Percentiles rank a stretch among this genome's conserved stretches.
Conservation (phyloP, 2,888 invertebrate species). For the Argyra leucocephala region DNA sequence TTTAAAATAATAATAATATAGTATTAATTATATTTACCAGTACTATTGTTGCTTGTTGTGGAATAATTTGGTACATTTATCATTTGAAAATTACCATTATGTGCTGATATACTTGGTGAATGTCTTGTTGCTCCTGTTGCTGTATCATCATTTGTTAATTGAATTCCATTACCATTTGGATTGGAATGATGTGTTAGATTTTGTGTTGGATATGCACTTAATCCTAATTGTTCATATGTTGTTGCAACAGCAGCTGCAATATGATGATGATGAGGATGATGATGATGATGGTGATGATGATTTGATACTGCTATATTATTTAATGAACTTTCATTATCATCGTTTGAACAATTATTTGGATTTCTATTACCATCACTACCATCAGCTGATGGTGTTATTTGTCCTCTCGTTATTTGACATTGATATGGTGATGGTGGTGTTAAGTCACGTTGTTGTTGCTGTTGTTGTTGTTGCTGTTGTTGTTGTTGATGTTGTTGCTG, state of each 20-base stretch:
- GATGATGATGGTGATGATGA: background rate
- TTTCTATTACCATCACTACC: background rate
- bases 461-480: constrained; percentile 25
- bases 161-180: constrained; percentile 5
- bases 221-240: constrained; percentile 48
- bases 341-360: background rate
- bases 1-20: background rate
- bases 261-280: constrained; percentile 20
- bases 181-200: constrained; percentile 24
- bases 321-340: constrained; percentile 7
- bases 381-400: constrained; percentile 15
- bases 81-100: constrained; percentile 29
- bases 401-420: constrained; percentile 36
- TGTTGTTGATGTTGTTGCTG: constrained; percentile 31
- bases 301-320: constrained; percentile 17
- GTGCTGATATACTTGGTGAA: constrained; percentile 55
- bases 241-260: constrained; percentile 31
- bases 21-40: constrained; percentile 7
- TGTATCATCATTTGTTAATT: constrained; percentile 20
- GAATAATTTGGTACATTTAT: constrained; percentile 30
- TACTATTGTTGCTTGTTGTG: constrained; percentile 24
- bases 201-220: constrained; percentile 41
- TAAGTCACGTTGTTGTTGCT: constrained; percentile 36
- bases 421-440: constrained; percentile 40
- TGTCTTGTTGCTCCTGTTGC: constrained; percentile 40